Conservation (phyloP, 2,888 invertebrate genomes). For the Orgyia antiqua region DNA sequence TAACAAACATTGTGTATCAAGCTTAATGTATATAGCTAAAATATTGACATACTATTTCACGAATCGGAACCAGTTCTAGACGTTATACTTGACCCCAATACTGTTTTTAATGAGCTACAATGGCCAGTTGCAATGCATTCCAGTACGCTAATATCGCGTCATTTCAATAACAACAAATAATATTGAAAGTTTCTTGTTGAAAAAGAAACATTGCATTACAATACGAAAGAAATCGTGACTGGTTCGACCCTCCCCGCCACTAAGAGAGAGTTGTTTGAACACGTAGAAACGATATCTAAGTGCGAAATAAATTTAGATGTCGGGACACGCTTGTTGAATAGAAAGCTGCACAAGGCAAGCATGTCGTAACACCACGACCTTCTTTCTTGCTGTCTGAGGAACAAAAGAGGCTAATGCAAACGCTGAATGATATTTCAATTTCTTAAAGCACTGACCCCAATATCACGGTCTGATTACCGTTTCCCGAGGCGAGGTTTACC, state of each 20-base stretch:
- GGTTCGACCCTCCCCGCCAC: slow-evolving; percentile 64
- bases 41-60: slow-evolving; percentile 40
- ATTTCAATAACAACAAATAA: slow-evolving; percentile 35
- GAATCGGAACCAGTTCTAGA: slow-evolving; percentile 47
- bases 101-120: slow-evolving; percentile 40
- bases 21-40: slow-evolving; percentile 13
- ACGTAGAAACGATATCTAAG: slow-evolving; percentile 59
- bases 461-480: slow-evolving; percentile 61
- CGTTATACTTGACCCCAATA: slow-evolving; percentile 67
- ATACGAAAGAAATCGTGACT: slow-evolving; percentile 67
- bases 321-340: slow-evolving; percentile 71
- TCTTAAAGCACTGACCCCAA: slow-evolving; percentile 59
- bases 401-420: slow-evolving; percentile 69
- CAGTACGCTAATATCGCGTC: slow-evolving; percentile 30
- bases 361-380: slow-evolving; percentile 72
- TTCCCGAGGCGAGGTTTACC: slow-evolving; percentile 50
- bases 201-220: slow-evolving; percentile 44
- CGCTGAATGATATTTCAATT: slow-evolving; percentile 50
- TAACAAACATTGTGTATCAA: slow-evolving; percentile 18
- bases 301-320: slow-evolving; percentile 74
- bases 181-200: slow-evolving; percentile 51
- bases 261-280: slow-evolving; percentile 60
- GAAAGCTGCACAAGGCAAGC: slow-evolving; percentile 75
- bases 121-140: slow-evolving; percentile 40
- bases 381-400: slow-evolving; percentile 62